Evolutionary conservation across 2,797 vertebrate species (phyloP), one percentile per base, ranked within the genome.

Genomic region (Enteromius trimaculatus): DNA sequence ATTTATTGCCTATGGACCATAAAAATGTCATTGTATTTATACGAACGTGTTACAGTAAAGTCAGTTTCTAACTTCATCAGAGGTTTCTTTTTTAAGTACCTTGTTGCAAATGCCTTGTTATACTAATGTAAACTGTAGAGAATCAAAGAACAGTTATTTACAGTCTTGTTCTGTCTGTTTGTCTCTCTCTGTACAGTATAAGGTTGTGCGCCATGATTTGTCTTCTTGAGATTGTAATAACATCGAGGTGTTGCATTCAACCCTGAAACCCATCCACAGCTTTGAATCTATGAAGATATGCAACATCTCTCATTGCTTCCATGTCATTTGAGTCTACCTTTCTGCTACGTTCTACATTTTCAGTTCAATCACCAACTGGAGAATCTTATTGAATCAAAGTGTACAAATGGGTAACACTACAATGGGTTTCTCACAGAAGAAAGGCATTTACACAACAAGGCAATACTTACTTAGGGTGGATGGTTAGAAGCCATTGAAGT

Each of bases 181-280:
- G 85, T 89, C 84, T 88, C 81, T 86, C 85, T 82, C 76, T 90
- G 89, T 91, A 88, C 86, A 89, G 88, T 89, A 81, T 83, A 81
- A 79, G 75, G 85, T 86, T 83, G 86, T 87, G 86, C 85, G 58
- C 86, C 82, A 89, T 90, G 82, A 69, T 86, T 86, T 88, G 83
- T 90, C 83, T 87, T 82, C 71, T 86, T 86, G 86, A 83, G 85
- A 85, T 86, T 83, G 88, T 89, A 86, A 58, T 83, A 74, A 80
- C 76, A 80, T 86, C 29, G 69, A 80, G 83, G 75, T 76, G 80
- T 86, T 65, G 78, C 85, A 47, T 82, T 83, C 44, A 64, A 84
- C 77, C 79, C 83, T 68, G 21, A 70, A 85, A 26, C 58, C 68
- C 80, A 88, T 84, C 86, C 79, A 78, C 86, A 78, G 87, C 86